Evolutionary conservation across 2,888 invertebrate genomes (phyloP).

Genomic region (Temnothorax rugatulus): DNA sequence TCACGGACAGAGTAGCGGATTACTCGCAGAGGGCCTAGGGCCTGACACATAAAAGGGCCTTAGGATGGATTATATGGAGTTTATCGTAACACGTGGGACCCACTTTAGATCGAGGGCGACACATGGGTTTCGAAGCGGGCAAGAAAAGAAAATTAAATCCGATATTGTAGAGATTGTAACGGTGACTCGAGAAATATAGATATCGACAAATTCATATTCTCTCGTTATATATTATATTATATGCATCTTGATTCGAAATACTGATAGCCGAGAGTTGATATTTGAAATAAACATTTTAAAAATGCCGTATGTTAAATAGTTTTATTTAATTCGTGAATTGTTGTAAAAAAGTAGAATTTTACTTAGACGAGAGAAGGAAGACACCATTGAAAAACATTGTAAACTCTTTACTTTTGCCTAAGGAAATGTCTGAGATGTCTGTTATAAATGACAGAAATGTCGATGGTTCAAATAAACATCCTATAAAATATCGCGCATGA

Average conservation of each 20-base stretch:
- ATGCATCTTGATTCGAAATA: neutral
- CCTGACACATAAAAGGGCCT: constrained; percentile 35
- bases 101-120: neutral
- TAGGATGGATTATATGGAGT: constrained; percentile 9
- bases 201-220: neutral
- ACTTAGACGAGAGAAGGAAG: neutral
- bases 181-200: neutral
- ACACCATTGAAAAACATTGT: neutral
- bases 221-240: neutral
- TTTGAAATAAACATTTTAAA: too few relatives aligned
- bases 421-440: neutral
- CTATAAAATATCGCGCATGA: constrained; percentile 11
- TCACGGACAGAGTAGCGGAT: constrained; percentile 29
- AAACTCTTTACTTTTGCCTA: neutral
- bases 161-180: neutral
- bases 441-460: constrained; percentile 27
- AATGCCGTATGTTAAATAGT: neutral
- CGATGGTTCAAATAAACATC: constrained; percentile 33
- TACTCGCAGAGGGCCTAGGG: constrained; percentile 29
- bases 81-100: neutral
- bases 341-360: neutral
- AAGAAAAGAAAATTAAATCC: neutral
- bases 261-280: neutral
- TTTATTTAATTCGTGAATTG: neutral
- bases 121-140: neutral